Evolutionary conservation across 2,113 vertebrate species (phyloP).

Genomic region (Empidonax alnorum): DNA sequence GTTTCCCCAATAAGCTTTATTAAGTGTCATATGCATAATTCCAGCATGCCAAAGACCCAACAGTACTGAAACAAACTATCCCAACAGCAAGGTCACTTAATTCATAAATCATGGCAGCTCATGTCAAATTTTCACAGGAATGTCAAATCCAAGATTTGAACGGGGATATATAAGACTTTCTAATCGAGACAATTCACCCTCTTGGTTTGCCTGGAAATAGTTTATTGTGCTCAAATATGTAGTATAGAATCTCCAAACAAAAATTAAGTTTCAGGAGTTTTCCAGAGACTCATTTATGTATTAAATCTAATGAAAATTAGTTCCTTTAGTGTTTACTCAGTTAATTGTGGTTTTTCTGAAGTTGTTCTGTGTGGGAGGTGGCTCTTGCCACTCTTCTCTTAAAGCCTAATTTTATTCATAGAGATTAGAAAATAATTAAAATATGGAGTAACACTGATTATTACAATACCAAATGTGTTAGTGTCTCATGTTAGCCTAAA

Average conservation of each 20-base stretch:
- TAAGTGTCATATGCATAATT: constrained; percentile 8
- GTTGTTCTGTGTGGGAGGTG: neutral
- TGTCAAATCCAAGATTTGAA: neutral
- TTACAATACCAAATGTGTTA: neutral
- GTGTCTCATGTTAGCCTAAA: neutral
- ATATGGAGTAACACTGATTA: neutral
- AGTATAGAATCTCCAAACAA: neutral
- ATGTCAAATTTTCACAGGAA: neutral
- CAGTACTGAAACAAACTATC: neutral
- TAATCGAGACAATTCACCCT: neutral
- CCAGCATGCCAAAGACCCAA: neutral
- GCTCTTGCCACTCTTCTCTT: neutral
- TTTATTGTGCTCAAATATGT: neutral
- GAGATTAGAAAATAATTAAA: neutral
- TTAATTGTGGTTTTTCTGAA: neutral
- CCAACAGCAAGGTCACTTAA: constrained; percentile 17
- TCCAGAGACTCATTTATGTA: neutral
- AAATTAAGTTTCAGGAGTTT: neutral
- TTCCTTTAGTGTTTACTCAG: neutral
- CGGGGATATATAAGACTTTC: neutral
- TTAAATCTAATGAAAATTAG: neutral
- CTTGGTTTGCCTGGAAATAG: neutral
- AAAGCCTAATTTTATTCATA: neutral
- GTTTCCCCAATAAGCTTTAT: neutral
- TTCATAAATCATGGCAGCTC: neutral